Percentiles rank a stretch among this genome's conserved stretches.
These are phyloP conservation scores for Echinometra lucunter DNA, from an alignment of 53 echinoderm and acorn worm genomes.

Conservation along the genomic window DNA sequence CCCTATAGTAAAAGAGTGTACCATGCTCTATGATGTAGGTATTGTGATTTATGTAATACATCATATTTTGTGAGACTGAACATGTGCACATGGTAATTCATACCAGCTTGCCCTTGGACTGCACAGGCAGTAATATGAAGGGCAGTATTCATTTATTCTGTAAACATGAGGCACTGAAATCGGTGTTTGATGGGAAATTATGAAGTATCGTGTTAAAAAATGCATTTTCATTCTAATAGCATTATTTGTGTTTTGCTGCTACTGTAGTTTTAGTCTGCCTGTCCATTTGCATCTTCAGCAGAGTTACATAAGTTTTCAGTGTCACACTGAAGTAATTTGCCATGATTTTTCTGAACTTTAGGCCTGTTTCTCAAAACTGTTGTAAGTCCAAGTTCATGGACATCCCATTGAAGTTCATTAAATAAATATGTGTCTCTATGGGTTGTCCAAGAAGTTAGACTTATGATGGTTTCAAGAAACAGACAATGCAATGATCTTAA, in stretches of 20 bases:
- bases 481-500: too few relatives aligned
- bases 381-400: too few relatives aligned
- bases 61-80: not conserved
- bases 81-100: not conserved
- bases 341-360: not conserved
- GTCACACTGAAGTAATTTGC: not conserved
- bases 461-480: too few relatives aligned
- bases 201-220: too few relatives aligned
- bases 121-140: too few relatives aligned
- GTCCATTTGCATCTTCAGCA: not conserved
- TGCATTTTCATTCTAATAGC: not conserved
- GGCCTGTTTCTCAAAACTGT: too few relatives aligned
- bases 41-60: not conserved
- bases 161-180: not conserved
- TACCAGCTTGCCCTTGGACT: too few relatives aligned
- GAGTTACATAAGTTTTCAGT: too few relatives aligned
- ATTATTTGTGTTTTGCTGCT: not conserved
- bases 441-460: too few relatives aligned
- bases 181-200: not conserved
- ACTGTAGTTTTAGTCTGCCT: not conserved
- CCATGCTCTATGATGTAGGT: not conserved
- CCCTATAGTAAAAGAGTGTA: not conserved
- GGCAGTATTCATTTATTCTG: not conserved
- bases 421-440: too few relatives aligned
- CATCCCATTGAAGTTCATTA: too few relatives aligned